Evolutionary conservation across 1,140 invertebrate species (phyloP).

Genomic region (Ephestia elutella): DNA sequence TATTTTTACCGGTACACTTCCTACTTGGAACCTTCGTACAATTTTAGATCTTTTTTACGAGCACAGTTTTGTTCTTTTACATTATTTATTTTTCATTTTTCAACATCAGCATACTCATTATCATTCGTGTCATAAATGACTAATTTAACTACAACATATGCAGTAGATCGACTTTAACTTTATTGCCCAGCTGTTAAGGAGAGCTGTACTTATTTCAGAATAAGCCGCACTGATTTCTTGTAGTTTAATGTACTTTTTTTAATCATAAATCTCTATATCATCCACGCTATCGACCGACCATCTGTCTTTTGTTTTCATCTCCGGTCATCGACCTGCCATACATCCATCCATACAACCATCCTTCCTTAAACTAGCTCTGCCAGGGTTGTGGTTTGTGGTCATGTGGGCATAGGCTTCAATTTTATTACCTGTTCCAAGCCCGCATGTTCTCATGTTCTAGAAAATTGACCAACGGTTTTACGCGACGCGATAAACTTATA

Average conservation of each 20-base stretch:
- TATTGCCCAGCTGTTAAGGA: no score
- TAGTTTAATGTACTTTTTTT: no score
- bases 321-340: not conserved
- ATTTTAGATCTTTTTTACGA: not conserved
- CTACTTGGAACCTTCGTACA: not conserved
- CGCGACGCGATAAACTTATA: no score
- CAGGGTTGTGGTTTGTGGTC: not conserved
- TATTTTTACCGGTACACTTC: slow-evolving; percentile 1
- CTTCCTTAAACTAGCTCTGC: not conserved
- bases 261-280: no score
- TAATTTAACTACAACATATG: no score
- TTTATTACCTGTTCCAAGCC: not conserved
- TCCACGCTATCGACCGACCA: not conserved
- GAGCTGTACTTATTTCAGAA: no score
- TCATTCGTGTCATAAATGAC: no score
- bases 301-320: not conserved
- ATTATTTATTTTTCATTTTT: no score
- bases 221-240: no score
- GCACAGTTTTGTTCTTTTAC: not conserved
- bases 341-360: not conserved
- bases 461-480: not conserved
- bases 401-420: not conserved
- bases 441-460: not conserved
- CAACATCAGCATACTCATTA: no score
- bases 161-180: no score